These are phyloP conservation scores for Lipotes vexillifer DNA, from an alignment of 2,113 vertebrate genomes.

Conservation along the genomic window DNA sequence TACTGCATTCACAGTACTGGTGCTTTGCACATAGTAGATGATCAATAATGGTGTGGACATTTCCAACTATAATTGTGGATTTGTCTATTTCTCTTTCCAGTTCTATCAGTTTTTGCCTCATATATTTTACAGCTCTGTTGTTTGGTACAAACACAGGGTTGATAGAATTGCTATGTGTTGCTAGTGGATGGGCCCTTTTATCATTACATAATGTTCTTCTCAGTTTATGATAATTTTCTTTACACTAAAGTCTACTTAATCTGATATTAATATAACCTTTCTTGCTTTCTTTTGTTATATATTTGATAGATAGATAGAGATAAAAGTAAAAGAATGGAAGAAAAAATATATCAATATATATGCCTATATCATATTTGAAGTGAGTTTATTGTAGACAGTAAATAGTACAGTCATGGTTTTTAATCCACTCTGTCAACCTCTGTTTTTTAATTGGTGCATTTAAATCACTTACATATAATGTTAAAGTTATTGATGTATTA, in stretches of 20 bases:
- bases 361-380: background rate
- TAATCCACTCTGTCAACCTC: background rate
- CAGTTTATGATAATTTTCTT: background rate
- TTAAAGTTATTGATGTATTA: background rate
- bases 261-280: background rate
- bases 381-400: background rate
- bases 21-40: background rate
- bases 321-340: too few species aligned
- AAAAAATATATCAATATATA: too few species aligned
- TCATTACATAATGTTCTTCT: background rate
- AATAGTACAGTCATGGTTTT: background rate
- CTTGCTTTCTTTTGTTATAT: background rate
- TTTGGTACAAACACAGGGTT: background rate
- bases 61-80: background rate
- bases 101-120: background rate
- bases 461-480: background rate
- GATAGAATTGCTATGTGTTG: background rate
- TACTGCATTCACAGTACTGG: background rate
- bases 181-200: background rate
- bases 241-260: background rate
- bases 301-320: too few species aligned
- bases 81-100: background rate
- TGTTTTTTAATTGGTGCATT: background rate
- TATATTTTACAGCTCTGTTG: background rate
- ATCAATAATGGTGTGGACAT: background rate